A percentile compares a stretch with the other conserved stretches of the same genome.
Conservation (phyloP, 2,888 invertebrate species). For the Arge pagana region DNA sequence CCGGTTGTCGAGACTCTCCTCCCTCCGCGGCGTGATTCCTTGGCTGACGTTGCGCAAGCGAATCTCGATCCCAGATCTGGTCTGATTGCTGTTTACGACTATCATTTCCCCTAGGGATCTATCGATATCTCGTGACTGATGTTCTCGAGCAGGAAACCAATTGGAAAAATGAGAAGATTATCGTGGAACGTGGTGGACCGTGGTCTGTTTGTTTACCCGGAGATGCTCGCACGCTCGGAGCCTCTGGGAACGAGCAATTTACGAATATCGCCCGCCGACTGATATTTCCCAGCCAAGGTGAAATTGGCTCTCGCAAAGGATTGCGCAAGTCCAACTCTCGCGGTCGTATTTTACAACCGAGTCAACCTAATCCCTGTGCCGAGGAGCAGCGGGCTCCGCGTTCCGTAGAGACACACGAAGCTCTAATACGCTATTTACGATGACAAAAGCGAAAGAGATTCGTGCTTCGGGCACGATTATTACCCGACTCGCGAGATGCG, state of each 20-base stretch:
- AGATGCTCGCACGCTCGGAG: background rate
- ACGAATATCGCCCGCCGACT: too few species aligned
- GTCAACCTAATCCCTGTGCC: too few species aligned
- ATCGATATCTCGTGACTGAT: conserved; percentile 34
- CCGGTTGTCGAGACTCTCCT: background rate
- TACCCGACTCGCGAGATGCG: too few species aligned
- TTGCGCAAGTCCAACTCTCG: background rate
- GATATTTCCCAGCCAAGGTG: background rate
- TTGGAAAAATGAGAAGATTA: conserved; percentile 19
- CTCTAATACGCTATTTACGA: too few species aligned
- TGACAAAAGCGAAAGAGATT: conserved; percentile 16
- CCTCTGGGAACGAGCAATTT: too few species aligned
- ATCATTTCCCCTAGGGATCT: conserved; percentile 41
- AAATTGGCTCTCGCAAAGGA: background rate
- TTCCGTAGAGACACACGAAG: too few species aligned
- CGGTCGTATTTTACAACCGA: too few species aligned
- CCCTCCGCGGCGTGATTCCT: background rate
- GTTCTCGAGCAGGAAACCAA: conserved; percentile 36
- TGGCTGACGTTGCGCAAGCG: conserved; percentile 42
- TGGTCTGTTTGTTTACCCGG: conserved; percentile 18
- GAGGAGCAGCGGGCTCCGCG: too few species aligned
- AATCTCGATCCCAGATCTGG: conserved; percentile 45
- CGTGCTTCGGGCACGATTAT: conserved; percentile 13
- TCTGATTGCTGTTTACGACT: conserved; percentile 49
- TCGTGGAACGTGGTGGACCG: conserved; percentile 22